Base-by-base conservation (phyloP, 2,797 vertebrate species). In the Mormyrops attenuatus region DNA sequence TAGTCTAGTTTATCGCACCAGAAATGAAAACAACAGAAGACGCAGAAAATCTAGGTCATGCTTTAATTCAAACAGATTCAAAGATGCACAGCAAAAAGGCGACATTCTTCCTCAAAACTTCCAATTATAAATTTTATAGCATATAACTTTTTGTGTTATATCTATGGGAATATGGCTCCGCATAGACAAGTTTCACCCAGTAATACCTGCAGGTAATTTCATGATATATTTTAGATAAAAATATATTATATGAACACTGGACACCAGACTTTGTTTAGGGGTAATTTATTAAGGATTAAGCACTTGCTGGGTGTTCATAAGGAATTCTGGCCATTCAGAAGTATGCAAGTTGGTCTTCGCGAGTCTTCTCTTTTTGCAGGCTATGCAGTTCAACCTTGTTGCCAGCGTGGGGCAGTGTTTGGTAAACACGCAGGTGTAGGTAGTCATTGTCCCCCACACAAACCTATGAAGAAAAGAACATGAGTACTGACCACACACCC, bases 361-460 rank as follows among this genome's bases (percentile, higher is more conserved):
- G 0, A 44, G 15, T 41, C 73, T 80, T 80, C 38, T 7, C 17
- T 1, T 5, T 44, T n/a, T 44, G 73, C 73, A 80, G 17, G 73
- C 3, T 0, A 3, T 80, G 73, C 73, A 80, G 38, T n/a, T 44
- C 2, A 41, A 44, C 6, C 73, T 80, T 20, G 2, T 0, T 8
- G 17, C 73, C 73, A 80, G 17, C 73, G 2, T 80, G 73, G 6
- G 73, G 73, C 73, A 80, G 73, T 44, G 38, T 89, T 88, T 90
- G 0, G 80, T 92, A 95, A 89, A 98, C 90, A 57, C 96, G 93
- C 17, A 98, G 1, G 90, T 98, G 97, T 26, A 96, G 0, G 55
- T 94, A 95, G 0, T 91, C 90, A 0, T 95, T 90, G 0, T 90
- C 94, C 15, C 96, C 97, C 15, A 87, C 89, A 15, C 22, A 49